phyloP scores from a whole-genome alignment of 2,888 invertebrate genomes.

The Lithophane leautieri region DNA sequence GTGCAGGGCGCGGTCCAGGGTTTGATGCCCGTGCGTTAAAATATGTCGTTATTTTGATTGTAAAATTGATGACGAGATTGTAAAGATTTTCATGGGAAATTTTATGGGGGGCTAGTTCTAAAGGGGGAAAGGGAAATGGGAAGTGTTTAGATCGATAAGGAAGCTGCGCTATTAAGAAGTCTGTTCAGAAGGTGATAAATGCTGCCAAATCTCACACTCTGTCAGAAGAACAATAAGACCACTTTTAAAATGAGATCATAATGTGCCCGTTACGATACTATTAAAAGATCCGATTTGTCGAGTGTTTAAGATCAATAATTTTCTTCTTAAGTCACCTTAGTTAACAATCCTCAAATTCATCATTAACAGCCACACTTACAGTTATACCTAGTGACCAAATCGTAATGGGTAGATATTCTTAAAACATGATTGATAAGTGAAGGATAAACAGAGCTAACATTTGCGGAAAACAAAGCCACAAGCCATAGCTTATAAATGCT shows the following conservation, averaged over 20 bases:
- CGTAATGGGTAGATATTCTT: neutral
- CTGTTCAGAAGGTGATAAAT: neutral
- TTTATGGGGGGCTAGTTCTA: conserved; percentile 66
- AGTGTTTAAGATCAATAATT: neutral
- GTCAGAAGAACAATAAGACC: neutral
- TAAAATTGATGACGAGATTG: conserved; percentile 69
- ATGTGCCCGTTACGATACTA: neutral
- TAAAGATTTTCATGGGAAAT: conserved; percentile 68
- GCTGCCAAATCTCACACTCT: neutral
- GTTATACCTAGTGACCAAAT: neutral
- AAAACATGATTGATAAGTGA: neutral
- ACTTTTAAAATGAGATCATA: neutral
- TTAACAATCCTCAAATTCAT: neutral
- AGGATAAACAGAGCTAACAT: neutral
- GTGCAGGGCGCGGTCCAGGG: conserved; percentile 61
- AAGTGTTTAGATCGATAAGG: conserved; percentile 42
- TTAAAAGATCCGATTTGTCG: neutral
- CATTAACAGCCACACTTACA: neutral
- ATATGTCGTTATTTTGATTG: conserved; percentile 71
- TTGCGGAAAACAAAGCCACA: neutral
- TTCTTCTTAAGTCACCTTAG: neutral
- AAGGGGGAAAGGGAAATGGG: conserved; percentile 34
- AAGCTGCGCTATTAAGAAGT: neutral
- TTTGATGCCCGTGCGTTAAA: conserved; percentile 68
- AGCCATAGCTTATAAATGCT: neutral